Evolutionary conservation across 2,888 invertebrate genomes (phyloP), one percentile per base, ranked within the genome.

Genomic region (Scrobipalpa costella): DNA sequence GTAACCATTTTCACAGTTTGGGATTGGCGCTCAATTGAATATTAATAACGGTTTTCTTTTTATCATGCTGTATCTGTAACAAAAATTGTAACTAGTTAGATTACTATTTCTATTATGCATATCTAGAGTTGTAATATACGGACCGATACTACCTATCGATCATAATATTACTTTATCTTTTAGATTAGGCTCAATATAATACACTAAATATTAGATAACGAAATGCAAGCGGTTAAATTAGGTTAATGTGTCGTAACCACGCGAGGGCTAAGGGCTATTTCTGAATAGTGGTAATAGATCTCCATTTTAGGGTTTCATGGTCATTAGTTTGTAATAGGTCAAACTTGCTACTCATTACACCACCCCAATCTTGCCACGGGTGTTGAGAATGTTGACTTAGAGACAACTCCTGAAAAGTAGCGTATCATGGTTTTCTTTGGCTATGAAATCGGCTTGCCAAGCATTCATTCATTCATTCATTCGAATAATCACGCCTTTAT

Each of bases 11-110:
- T 55, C 6, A 15, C 27, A 15, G 55, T n/a, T 15, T 55, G 6
- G n/a, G 2, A 52, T 52, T 27, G 8, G 8, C 11, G 11, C 33
- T 55, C 15, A 33, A 15, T 27, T 55, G 33, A 9, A 55, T 3
- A 55, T 34, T 15, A 15, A 33, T 15, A 33, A 15, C 34, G 1
- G 19, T 52, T 21, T 55, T 55, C 34, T 55, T 15, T 15, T 55
- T n/a, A 34, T 27, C 55, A 55, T 55, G n/a, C 55, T 55, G 33
- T 7, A 55, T 27, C 55, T 55, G 55, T 34, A 55, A 55, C 55
- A 55, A 52, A 52, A 19, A 52, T n/a, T 11, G 8, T 52, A 13
- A 13, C 21, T 5, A 17, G 7, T 7, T 2, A 27, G 7, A 21
- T 11, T 47, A 47, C 47, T 15, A 47, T 8, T n/a, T n/a, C 27